Evolutionary conservation across 1,140 invertebrate species (phyloP), one percentile per base, ranked within the genome.

Genomic region (Bombus polaris): DNA sequence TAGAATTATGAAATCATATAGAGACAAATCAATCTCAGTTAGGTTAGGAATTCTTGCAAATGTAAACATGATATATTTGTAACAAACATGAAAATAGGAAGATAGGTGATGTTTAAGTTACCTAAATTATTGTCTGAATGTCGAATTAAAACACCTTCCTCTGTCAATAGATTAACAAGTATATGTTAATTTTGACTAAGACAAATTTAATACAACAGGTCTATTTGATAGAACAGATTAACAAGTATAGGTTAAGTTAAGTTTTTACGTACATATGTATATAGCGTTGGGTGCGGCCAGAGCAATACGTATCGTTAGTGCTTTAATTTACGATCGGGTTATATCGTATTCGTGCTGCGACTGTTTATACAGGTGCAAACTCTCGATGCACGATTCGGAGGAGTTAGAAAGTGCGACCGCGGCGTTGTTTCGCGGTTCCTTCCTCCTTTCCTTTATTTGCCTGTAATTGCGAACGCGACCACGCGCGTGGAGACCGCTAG

Each of bases 331-430:
- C 59, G 5, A 53, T 53, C 18, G 47, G 47, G 3, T 12, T n/a
- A 28, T n/a, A n/a, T 62, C 59, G 28, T 28, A n/a, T 62, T 62
- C 47, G 47, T 22, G 47, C 1, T 22, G 47, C 10, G 28, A 62
- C 12, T n/a, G 28, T 53, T 53, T 62, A n/a, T n/a, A 47, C 75
- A 71, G 53, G 53, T 80, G 83, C 28, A 72, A 78, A 47, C 68
- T 72, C 70, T 78, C 65, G 75, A 57, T 78, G 47, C 75, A 78
- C 82, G 82, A 79, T 84, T 84, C 32, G 39, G 66, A 44, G 65
- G 42, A 84, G 68, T 84, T 84, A 84, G 83, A 84, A 84, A 84
- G 83, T 84, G 82, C 75, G 75, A 78, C 82, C 37, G 32, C 15
- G 28, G 9, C 57, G 59, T 66, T 66, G 57, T 66, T 66, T 37